These are phyloP conservation scores for Metopolophium dirhodum DNA, from an alignment of 1,140 invertebrate genomes.

Conservation along the genomic window DNA sequence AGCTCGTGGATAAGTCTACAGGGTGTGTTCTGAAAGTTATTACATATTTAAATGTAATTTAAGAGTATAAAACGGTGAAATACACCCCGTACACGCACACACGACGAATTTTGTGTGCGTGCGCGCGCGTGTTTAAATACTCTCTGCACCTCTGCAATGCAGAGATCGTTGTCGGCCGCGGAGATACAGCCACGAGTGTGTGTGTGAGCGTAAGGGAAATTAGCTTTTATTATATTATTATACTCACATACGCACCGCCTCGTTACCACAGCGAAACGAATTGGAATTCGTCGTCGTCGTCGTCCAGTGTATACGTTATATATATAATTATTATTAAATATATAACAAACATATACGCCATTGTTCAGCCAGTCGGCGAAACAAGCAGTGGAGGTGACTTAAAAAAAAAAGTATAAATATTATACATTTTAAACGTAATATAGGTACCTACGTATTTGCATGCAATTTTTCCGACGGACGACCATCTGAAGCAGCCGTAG, in stretches of 20 bases:
- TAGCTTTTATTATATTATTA: conserved; percentile 34
- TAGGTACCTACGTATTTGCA: neutral
- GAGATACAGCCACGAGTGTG: neutral
- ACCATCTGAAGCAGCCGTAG: neutral
- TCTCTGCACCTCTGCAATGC: conserved; percentile 35
- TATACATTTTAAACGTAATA: neutral
- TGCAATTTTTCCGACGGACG: neutral
- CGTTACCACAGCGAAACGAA: conserved; percentile 17
- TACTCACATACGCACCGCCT: neutral
- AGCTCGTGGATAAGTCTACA: neutral
- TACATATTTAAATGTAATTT: neutral
- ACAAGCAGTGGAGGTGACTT: neutral
- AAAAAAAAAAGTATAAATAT: neutral
- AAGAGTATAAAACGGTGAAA: neutral
- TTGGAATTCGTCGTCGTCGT: neutral
- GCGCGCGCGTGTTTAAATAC: neutral
- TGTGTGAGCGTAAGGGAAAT: neutral
- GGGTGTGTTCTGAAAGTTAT: neutral
- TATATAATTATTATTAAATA: neutral
- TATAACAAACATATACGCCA: neutral
- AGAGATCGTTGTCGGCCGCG: conserved; percentile 31
- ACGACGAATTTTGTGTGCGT: neutral
- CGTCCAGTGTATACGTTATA: neutral
- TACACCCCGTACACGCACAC: neutral
- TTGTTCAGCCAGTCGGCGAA: neutral